Percentiles rank a stretch among this genome's conserved stretches.
Evolutionary conservation across 2,797 vertebrate genomes (phyloP).

Genomic region (Characodon lateralis): DNA sequence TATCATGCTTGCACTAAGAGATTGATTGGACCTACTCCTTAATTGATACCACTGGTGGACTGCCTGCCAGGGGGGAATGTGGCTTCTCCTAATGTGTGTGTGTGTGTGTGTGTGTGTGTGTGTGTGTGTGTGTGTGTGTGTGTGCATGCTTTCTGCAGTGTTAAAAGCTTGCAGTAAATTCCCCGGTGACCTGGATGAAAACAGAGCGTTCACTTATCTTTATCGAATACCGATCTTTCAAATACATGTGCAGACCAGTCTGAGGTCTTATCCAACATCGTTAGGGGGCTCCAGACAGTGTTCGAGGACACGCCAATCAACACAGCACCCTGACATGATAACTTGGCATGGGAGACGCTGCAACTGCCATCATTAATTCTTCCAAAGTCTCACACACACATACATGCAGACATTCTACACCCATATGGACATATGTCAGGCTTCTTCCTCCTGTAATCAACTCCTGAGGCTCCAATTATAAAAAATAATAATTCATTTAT

Average conservation of each 20-base stretch:
- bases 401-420: background rate
- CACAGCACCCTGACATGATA: conserved; percentile 23
- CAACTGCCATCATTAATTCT: conserved; percentile 48
- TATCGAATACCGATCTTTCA: conserved; percentile 72
- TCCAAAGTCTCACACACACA: background rate
- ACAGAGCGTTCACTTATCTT: conserved; percentile 73
- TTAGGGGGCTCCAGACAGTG: conserved; percentile 49
- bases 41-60: conserved; percentile 78
- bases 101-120: conserved; percentile 26
- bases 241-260: conserved; percentile 32
- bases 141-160: conserved; percentile 44
- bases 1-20: conserved; percentile 69
- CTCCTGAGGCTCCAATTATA: conserved; percentile 63
- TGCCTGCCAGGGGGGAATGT: conserved; percentile 45
- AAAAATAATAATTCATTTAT: conserved; percentile 75
- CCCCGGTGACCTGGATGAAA: conserved; percentile 67
- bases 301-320: conserved; percentile 38
- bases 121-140: conserved; percentile 17
- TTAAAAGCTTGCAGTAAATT: conserved; percentile 65
- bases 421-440: conserved; percentile 32
- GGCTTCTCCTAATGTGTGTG: conserved; percentile 6
- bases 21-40: conserved; percentile 76
- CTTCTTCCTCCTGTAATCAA: conserved; percentile 16
- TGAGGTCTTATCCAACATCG: conserved; percentile 48
- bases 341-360: conserved; percentile 27